These are phyloP conservation scores for Probosciger aterrimus DNA, from an alignment of 2,113 vertebrate genomes.

Conservation along the genomic window DNA sequence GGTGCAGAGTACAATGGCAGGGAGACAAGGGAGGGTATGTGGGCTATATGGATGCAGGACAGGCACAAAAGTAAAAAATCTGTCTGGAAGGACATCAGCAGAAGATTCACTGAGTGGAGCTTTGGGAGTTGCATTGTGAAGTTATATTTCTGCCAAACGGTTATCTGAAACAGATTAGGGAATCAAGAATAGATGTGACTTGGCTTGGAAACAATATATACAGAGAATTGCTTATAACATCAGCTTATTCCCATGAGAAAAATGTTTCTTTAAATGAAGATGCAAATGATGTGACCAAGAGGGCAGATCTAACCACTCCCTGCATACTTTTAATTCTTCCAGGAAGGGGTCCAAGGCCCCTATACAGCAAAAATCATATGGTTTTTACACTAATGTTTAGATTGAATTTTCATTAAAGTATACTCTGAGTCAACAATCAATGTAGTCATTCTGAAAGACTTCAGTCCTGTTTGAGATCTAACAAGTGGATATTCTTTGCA, in stretches of 20 bases:
- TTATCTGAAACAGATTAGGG: background rate
- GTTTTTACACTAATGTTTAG: background rate
- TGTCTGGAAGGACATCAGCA: background rate
- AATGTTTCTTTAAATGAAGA: background rate
- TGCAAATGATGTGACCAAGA: background rate
- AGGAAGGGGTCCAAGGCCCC: background rate
- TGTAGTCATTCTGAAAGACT: background rate
- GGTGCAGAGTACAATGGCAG: background rate
- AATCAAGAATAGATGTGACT: background rate
- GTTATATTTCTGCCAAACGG: background rate
- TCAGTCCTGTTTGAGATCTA: background rate
- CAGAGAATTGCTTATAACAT: background rate
- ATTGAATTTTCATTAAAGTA: background rate
- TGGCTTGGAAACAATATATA: background rate
- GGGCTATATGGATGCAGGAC: background rate
- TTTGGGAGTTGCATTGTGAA: background rate
- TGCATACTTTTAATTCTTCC: constrained; percentile 16
- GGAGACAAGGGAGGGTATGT: background rate
- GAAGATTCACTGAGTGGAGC: background rate
- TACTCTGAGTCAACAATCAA: background rate
- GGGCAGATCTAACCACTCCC: constrained; percentile 21
- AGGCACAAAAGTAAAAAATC: background rate
- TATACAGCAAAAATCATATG: background rate
- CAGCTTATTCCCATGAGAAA: background rate
- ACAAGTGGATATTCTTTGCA: background rate